Percentiles rank a stretch among this genome's conserved stretches.
Conservation (phyloP, 2,888 invertebrate genomes). For the Phasia obesa region DNA sequence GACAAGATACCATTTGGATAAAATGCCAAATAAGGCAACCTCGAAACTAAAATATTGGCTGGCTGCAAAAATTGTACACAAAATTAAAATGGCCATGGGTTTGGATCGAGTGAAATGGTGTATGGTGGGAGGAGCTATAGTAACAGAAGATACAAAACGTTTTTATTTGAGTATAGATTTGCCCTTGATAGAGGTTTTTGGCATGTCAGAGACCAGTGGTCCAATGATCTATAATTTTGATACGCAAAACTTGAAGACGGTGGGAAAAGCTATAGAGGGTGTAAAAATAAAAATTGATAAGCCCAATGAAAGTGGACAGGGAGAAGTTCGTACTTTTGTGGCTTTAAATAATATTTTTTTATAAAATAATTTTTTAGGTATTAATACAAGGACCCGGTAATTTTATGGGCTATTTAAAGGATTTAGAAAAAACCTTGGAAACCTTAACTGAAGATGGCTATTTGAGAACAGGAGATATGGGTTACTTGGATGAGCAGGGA, state of each 20-base stretch:
- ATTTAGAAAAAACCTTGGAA: conserved; percentile 88
- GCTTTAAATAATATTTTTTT: neutral
- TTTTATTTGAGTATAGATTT: conserved; percentile 94
- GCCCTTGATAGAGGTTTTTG: conserved; percentile 91
- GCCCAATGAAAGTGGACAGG: conserved; percentile 88
- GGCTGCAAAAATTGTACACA: conserved; percentile 86
- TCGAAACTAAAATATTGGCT: conserved; percentile 76
- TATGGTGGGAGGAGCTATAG: conserved; percentile 92
- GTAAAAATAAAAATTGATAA: conserved; percentile 87
- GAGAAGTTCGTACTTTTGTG: conserved; percentile 84
- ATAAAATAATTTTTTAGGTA: conserved; percentile 80
- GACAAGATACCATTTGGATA: conserved; percentile 84
- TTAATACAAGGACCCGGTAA: conserved; percentile 90
- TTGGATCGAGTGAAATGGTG: conserved; percentile 87
- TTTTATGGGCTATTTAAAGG: conserved; percentile 94
- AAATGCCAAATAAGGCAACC: conserved; percentile 81
- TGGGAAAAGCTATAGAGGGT: conserved; percentile 88
- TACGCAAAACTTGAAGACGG: conserved; percentile 84
- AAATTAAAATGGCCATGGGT: conserved; percentile 89
- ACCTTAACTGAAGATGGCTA: conserved; percentile 90
- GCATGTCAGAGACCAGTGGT: conserved; percentile 94
- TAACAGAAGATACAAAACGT: conserved; percentile 89
- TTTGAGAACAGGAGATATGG: conserved; percentile 94
- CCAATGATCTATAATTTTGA: conserved; percentile 84
- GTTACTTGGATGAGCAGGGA: conserved; percentile 88